Percentiles rank a stretch among this genome's conserved stretches.
Evolutionary conservation across 2,888 invertebrate species (phyloP).

Genomic region (Drosophila tripunctata): DNA sequence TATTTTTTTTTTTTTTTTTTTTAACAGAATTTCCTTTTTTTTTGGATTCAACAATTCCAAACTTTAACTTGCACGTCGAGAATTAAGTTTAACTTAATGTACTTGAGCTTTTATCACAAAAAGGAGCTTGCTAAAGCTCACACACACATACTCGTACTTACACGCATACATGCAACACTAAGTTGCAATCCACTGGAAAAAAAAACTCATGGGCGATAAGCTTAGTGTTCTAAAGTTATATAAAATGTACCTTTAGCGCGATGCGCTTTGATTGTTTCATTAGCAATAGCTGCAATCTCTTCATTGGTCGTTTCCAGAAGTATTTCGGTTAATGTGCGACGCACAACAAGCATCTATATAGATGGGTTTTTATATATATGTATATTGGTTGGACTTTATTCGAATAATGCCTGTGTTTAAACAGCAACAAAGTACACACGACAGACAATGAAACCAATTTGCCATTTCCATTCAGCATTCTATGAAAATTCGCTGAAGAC

Average conservation of each 20-base stretch:
- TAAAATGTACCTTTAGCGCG: constrained; percentile 90
- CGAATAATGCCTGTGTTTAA: constrained; percentile 19
- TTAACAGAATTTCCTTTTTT: not conserved
- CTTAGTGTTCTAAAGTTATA: constrained; percentile 37
- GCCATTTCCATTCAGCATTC: not conserved
- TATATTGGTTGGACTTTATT: constrained; percentile 47
- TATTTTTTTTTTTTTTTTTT: constrained; percentile 10
- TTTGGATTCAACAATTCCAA: constrained; percentile 23
- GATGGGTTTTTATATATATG: constrained; percentile 58
- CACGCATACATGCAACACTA: too few species aligned
- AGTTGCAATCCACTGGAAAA: constrained; percentile 61
- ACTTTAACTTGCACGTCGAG: constrained; percentile 1
- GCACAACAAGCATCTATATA: constrained; percentile 94
- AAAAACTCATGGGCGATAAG: constrained; percentile 43
- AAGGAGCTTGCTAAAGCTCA: constrained; percentile 1
- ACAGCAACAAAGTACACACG: constrained; percentile 40
- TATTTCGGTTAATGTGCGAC: constrained; percentile 95
- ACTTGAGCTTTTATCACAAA: constrained; percentile 5
- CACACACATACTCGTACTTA: constrained; percentile 16
- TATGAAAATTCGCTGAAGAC: too few species aligned
- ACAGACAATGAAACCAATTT: constrained; percentile 62
- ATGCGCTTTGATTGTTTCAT: constrained; percentile 93
- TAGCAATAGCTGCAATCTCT: constrained; percentile 93
- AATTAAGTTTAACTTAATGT: constrained; percentile 3
- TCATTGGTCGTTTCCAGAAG: constrained; percentile 96